Evolutionary conservation across 2,888 invertebrate genomes (phyloP).

Genomic region (Cylindroiulus punctatus): DNA sequence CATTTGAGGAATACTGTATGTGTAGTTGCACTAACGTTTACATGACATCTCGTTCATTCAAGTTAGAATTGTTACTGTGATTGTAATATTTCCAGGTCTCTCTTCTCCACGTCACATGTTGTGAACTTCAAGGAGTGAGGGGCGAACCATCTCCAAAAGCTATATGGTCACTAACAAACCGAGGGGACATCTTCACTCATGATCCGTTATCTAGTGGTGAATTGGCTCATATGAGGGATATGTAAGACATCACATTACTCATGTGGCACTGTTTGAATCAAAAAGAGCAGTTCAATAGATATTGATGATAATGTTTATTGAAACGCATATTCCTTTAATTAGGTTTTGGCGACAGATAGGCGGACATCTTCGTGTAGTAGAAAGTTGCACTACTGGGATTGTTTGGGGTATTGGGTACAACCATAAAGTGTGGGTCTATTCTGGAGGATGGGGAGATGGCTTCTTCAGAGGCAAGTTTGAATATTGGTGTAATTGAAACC

Average conservation of each 20-base stretch:
- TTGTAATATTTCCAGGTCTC: conserved; percentile 48
- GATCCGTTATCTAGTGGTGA: conserved; percentile 78
- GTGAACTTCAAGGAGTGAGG: conserved; percentile 77
- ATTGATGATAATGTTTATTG: not conserved
- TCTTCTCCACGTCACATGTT: conserved; percentile 71
- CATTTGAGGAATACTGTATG: not conserved
- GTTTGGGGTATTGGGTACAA: conserved; percentile 93
- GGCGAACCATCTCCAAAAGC: conserved; percentile 78
- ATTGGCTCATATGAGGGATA: conserved; percentile 15
- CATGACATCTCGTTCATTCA: no score
- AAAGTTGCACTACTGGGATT: conserved; percentile 79
- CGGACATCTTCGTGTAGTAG: conserved; percentile 83
- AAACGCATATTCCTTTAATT: conserved; percentile 62
- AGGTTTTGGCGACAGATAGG: conserved; percentile 87
- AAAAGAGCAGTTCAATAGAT: no score
- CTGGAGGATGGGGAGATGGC: conserved; percentile 88
- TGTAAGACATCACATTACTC: not conserved
- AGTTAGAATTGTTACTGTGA: not conserved
- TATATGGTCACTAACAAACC: conserved; percentile 80
- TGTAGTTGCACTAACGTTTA: no score
- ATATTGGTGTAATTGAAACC: not conserved
- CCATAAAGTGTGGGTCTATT: conserved; percentile 88
- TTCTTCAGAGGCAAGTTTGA: conserved; percentile 74
- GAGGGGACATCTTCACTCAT: conserved; percentile 85
- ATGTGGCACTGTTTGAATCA: not conserved